phyloP scores from a whole-genome alignment of 2,888 invertebrate species.

The Oconnorella tubifera region DNA sequence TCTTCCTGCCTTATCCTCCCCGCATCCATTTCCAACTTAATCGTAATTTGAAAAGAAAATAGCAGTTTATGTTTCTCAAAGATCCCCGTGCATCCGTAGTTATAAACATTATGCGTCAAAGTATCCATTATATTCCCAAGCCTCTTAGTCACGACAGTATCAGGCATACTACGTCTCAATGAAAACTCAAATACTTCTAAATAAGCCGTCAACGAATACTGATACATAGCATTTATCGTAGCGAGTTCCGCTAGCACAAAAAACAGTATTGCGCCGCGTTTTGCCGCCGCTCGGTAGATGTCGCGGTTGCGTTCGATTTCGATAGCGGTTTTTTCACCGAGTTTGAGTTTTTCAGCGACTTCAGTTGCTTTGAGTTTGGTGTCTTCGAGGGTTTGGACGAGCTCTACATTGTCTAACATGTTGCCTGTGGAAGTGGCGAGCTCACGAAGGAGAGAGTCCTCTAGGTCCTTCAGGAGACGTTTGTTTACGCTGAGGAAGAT shows the following conservation, averaged over 20 bases:
- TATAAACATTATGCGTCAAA: slow-evolving; percentile 81
- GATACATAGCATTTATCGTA: slow-evolving; percentile 83
- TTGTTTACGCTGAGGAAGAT: slow-evolving; percentile 79
- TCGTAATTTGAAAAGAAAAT: slow-evolving; percentile 85
- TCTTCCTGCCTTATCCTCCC: slow-evolving; percentile 66
- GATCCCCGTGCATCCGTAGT: slow-evolving; percentile 86
- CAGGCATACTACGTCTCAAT: slow-evolving; percentile 76
- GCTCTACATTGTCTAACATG: slow-evolving; percentile 85
- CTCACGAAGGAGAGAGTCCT: slow-evolving; percentile 79
- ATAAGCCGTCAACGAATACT: slow-evolving; percentile 81
- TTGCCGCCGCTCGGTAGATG: slow-evolving; percentile 79
- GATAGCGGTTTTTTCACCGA: slow-evolving; percentile 71
- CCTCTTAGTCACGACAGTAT: slow-evolving; percentile 71
- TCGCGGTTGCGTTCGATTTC: slow-evolving; percentile 81
- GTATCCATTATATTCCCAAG: slow-evolving; percentile 77
- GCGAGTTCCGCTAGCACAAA: slow-evolving; percentile 88
- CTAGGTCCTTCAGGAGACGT: slow-evolving; percentile 74
- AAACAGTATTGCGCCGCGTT: slow-evolving; percentile 81
- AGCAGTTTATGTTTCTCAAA: slow-evolving; percentile 86
- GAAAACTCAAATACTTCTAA: slow-evolving; percentile 70
- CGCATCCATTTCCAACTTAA: slow-evolving; percentile 73
- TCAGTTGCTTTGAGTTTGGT: slow-evolving; percentile 82
- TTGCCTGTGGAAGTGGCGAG: slow-evolving; percentile 82
- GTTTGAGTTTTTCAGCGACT: slow-evolving; percentile 70
- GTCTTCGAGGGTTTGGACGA: slow-evolving; percentile 79